phyloP scores from a whole-genome alignment of 2,888 invertebrate species.

The Agrochola macilenta region DNA sequence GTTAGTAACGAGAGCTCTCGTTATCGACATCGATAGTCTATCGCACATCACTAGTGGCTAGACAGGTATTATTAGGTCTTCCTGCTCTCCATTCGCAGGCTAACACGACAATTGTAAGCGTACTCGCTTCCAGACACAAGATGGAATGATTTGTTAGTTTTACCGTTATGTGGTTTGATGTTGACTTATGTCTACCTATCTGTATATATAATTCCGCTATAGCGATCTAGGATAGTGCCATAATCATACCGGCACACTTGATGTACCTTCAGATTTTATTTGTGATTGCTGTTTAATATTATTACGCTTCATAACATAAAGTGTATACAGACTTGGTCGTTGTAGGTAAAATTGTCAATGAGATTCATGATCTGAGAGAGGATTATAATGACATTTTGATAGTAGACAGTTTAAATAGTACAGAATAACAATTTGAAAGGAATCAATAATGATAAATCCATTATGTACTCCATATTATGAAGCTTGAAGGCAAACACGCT shows the following conservation, averaged over 20 bases:
- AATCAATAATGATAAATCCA: too few relatives aligned
- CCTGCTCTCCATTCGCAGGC: conserved; percentile 84
- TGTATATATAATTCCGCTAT: conserved; percentile 4
- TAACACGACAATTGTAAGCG: conserved; percentile 80
- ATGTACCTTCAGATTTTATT: conserved; percentile 47
- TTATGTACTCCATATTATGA: too few relatives aligned
- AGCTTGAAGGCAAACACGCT: too few relatives aligned
- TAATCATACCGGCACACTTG: conserved; percentile 39
- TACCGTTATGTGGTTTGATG: conserved; percentile 62
- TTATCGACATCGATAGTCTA: conserved; percentile 69
- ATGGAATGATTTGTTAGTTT: conserved; percentile 63
- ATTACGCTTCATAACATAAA: conserved; percentile 15
- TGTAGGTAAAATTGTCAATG: conserved; percentile 14
- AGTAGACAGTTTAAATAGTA: neutral
- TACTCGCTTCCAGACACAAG: conserved; percentile 65
- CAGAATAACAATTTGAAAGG: too few relatives aligned
- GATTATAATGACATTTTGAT: neutral
- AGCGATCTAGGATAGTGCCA: conserved; percentile 29
- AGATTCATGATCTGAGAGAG: neutral
- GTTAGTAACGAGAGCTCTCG: conserved; percentile 71
- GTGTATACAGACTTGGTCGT: neutral
- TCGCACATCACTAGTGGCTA: conserved; percentile 80
- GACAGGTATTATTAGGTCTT: conserved; percentile 89
- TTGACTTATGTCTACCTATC: conserved; percentile 28
- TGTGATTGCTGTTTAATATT: conserved; percentile 18